Evolutionary conservation across 2,113 vertebrate species (phyloP), one percentile per base, ranked within the genome.

Genomic region (Sinocyclocheilus anshuiensis): DNA sequence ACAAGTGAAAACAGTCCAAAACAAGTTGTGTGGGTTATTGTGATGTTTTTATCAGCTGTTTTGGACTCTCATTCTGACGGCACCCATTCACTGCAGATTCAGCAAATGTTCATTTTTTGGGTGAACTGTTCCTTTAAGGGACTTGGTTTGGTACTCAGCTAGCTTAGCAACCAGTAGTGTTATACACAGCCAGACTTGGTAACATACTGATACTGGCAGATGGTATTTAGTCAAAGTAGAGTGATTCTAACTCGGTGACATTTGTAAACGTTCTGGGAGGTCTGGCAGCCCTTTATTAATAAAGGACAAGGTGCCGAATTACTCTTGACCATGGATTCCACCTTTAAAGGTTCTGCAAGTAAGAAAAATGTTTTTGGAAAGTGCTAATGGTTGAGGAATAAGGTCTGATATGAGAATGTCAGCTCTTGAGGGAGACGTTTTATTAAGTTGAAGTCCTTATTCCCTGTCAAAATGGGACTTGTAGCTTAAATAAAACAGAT

Each of bases 371-470:
- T 83, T 71, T 82, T 82, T 0, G 26, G 20, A 84, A 55, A 39
- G 81, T 42, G 48, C 29, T 83, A 72, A 83, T 74, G 67, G 67
- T 83, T 55, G 22, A 74, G 67, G 81, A 74, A 11, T n/a, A 84
- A 57, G 50, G 81, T 59, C 50, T 84, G 67, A 59, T 24, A 74
- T 5, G 81, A 33, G 69, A 84, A 84, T 84, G 81, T 84, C 81
- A 74, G 65, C 67, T 72, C 81, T 72, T 74, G 48, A 74, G 67
- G 81, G 69, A 84, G 81, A 84, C 13, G 29, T 84, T 74, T 74
- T 84, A 84, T 84, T 84, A 84, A 24, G 81, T 84, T 84, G 39
- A 18, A 72, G 53, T 57, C 53, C 48, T 72, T 84, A 57, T 74
- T 84, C 2, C 20, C 48, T 39, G 50, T 36, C 81, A 74, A n/a